These are phyloP conservation scores for Drymodes brunneopygia DNA, from an alignment of 2,113 vertebrate species.

Conservation along the genomic window DNA sequence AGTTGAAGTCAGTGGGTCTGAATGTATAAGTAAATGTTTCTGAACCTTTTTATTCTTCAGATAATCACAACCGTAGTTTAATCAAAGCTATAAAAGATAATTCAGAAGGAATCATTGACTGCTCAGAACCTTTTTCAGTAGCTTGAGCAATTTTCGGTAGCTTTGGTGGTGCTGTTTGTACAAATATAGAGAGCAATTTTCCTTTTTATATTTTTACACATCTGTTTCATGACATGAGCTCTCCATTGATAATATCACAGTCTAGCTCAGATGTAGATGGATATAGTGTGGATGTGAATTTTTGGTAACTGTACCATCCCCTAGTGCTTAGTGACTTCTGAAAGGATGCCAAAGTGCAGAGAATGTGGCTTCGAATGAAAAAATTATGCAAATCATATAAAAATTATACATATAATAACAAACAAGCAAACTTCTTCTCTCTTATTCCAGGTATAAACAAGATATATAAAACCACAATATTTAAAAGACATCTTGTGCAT, in stretches of 20 bases:
- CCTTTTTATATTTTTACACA: not conserved
- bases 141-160: not conserved
- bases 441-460: not conserved
- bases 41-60: not conserved
- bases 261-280: not conserved
- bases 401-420: not conserved
- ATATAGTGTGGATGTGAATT: not conserved
- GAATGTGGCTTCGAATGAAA: not conserved
- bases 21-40: not conserved
- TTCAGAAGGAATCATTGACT: not conserved
- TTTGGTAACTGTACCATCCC: not conserved
- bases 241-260: not conserved
- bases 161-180: not conserved
- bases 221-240: not conserved
- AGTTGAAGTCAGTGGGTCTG: not conserved
- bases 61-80: not conserved
- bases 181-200: not conserved
- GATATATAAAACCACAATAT: not conserved
- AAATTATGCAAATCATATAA: not conserved
- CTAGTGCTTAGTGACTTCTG: not conserved
- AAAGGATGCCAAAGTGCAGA: not conserved
- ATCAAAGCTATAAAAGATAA: not conserved
- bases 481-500: not conserved
- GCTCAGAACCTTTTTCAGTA: not conserved
- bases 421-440: not conserved